Base-by-base conservation (phyloP, 2,113 vertebrate genomes). In the Ceyx margarethae region DNA sequence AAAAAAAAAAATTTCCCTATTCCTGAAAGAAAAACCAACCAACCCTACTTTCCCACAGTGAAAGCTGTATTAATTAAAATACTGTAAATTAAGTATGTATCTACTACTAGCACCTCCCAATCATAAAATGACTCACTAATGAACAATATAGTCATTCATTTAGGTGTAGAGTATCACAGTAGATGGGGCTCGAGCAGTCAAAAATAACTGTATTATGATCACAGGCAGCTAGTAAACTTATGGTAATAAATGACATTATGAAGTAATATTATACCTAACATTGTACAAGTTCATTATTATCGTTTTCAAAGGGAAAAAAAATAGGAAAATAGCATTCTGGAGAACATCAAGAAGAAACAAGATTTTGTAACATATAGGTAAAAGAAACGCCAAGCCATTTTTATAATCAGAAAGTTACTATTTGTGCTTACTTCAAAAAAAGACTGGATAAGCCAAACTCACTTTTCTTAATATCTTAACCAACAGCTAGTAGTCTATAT, bases 201-300 rank as follows among this genome's bases (percentile, higher is more conserved):
- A 90, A 91, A 85, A 43, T 67, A 91, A 88, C 77, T 51, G 69
- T 6, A 2, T 90, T 95, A 89, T 85, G 83, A 91, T 79, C 71
- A 88, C 57, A 79, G 56, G 40, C 61, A 83, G 57, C 89, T 94
- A 94, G 84, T 93, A 88, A 92, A 88, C 61, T 61, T 61, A 79
- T 16, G 10, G 22, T 96, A 93, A 95, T 84, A 88, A 84, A 88
- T 61, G 40, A 81, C 35, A 73, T 80, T 88, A 68, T 48, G 42
- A 76, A 81, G 31, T 72, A 92, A 79, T 48, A 53, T 51, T 74
- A 81, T 56, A 74, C 46, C 64, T 72, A 67, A 57, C 54, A 50
- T 77, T 74, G n/a, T 57, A 46, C 33, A 78, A 69, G 45, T 77
- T 81, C 18, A 20, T 18, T 3, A 35, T 74, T n/a, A 62, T 45